Conservation (phyloP, 2,888 invertebrate species). For the Apomyelois bistriatella region DNA sequence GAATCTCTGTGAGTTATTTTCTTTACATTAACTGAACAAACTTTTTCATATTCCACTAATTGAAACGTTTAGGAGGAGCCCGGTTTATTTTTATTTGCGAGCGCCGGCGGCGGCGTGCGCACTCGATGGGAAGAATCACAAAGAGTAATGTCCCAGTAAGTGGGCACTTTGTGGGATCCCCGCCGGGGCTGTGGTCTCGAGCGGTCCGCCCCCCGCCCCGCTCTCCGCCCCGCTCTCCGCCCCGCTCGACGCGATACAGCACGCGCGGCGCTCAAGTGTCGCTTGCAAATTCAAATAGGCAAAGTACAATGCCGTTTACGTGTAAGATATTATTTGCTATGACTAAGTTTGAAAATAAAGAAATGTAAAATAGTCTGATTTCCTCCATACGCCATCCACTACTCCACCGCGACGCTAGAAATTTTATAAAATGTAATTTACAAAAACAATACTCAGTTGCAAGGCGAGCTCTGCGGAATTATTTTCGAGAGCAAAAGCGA, state of each 20-base stretch:
- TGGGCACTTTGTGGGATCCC: slow-evolving; percentile 7
- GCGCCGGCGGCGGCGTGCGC: background rate
- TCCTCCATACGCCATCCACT: too few relatives aligned
- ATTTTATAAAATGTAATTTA: background rate
- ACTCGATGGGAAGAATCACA: background rate
- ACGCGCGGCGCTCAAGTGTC: background rate
- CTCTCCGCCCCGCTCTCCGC: background rate
- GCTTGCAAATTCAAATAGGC: too few relatives aligned
- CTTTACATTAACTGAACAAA: slow-evolving; percentile 7
- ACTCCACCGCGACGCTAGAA: background rate
- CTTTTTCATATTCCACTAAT: slow-evolving; percentile 9
- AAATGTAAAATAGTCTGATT: too few relatives aligned
- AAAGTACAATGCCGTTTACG: too few relatives aligned
- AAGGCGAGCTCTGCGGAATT: background rate
- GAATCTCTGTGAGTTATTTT: background rate
- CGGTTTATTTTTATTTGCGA: slow-evolving; percentile 7
- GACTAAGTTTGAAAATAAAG: too few relatives aligned
- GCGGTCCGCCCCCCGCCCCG: background rate
- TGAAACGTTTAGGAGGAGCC: slow-evolving; percentile 9
- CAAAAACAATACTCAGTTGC: slow-evolving; percentile 2
- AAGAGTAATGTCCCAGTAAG: slow-evolving; percentile 10
- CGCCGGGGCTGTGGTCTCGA: slow-evolving; percentile 3
- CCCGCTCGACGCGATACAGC: background rate
- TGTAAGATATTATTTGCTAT: too few relatives aligned
- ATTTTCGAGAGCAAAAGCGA: slow-evolving; percentile 8